These are phyloP conservation scores for Propithecus deckenii DNA, from an alignment of 2,797 vertebrate genomes.

Conservation along the genomic window DNA sequence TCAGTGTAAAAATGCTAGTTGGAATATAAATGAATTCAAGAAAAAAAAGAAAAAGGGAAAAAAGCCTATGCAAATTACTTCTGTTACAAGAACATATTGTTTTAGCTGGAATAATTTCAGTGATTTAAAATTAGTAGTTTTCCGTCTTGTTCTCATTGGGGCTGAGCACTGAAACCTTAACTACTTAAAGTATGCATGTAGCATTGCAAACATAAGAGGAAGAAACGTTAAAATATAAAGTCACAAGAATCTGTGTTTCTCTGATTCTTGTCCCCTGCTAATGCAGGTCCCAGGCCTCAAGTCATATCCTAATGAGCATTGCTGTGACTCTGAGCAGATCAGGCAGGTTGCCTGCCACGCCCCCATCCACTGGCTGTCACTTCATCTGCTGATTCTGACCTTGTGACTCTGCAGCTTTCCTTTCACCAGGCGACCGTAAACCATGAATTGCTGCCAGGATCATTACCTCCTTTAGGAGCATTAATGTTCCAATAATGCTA, in stretches of 20 bases:
- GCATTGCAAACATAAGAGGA: neutral
- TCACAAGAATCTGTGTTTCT: neutral
- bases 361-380: rapidly evolving
- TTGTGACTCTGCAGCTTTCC: rapidly evolving
- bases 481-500: rapidly evolving
- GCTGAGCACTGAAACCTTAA: neutral
- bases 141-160: neutral
- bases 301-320: rapidly evolving
- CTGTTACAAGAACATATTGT: neutral
- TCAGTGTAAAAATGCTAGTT: neutral
- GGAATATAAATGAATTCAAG: neutral
- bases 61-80: neutral
- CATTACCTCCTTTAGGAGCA: neutral
- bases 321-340: rapidly evolving
- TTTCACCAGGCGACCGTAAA: no score
- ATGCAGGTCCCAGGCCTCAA: rapidly evolving
- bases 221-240: neutral
- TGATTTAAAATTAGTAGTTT: neutral
- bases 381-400: no score
- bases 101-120: neutral
- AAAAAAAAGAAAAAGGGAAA: neutral
- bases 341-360: rapidly evolving
- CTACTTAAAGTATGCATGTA: neutral
- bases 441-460: no score
- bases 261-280: neutral